Percentiles rank a stretch among this genome's conserved stretches.
Evolutionary conservation across 2,888 invertebrate genomes (phyloP).

Genomic region (Epirrita christyi): DNA sequence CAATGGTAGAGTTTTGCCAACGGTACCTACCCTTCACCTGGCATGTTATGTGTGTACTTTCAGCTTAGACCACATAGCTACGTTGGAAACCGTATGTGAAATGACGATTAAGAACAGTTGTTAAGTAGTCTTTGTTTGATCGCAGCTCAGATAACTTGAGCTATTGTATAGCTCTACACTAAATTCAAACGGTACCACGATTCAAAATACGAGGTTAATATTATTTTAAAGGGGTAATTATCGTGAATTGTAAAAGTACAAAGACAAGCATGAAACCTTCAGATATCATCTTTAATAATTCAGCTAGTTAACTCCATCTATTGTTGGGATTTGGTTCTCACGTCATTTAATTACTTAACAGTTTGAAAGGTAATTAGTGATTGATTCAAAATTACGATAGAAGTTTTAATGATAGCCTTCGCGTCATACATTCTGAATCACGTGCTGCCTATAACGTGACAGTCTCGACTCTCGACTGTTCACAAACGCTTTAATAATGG

Average conservation of each 20-base stretch:
- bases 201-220: conserved; percentile 23
- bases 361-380: conserved; percentile 71
- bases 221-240: conserved; percentile 28
- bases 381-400: conserved; percentile 54
- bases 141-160: conserved; percentile 59
- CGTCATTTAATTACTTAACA: conserved; percentile 72
- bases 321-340: conserved; percentile 80
- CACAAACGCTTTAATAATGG: conserved; percentile 52
- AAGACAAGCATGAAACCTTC: conserved; percentile 35
- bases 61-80: conserved; percentile 66
- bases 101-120: conserved; percentile 83
- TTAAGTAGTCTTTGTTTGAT: conserved; percentile 83
- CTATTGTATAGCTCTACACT: conserved; percentile 65
- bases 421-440: conserved; percentile 61
- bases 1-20: conserved; percentile 29
- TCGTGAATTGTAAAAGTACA: conserved; percentile 28
- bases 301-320: conserved; percentile 61
- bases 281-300: conserved; percentile 63
- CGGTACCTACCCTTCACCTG: conserved; percentile 40
- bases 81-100: conserved; percentile 80
- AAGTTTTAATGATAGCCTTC: conserved; percentile 72
- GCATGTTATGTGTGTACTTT: conserved; percentile 46
- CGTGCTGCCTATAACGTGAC: conserved; percentile 57
- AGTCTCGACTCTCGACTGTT: conserved; percentile 52
- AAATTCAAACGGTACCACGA: conserved; percentile 53